Conservation (phyloP, 2,113 vertebrate genomes). For the Hyla sarda region DNA sequence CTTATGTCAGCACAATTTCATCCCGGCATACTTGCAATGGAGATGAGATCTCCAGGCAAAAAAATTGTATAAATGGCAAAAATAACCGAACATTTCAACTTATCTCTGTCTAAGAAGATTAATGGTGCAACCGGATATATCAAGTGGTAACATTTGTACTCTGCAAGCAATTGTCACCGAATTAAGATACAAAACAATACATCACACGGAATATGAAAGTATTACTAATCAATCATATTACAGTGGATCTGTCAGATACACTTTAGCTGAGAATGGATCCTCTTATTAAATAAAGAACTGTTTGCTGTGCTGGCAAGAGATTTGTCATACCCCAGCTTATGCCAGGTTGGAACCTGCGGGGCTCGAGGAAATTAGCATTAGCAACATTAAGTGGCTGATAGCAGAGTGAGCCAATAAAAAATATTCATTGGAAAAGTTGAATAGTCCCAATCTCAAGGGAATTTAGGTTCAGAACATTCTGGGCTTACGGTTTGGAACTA, state of each 20-base stretch:
- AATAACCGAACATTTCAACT: constrained; percentile 19
- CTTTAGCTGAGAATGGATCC: neutral
- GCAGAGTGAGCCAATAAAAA: neutral
- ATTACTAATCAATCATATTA: constrained; percentile 25
- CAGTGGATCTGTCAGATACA: constrained; percentile 2
- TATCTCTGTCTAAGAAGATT: constrained; percentile 25
- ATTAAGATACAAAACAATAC: constrained; percentile 27
- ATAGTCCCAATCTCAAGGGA: neutral
- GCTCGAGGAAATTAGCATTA: neutral
- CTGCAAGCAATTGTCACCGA: constrained; percentile 35
- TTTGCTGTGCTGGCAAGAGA: constrained; percentile 21
- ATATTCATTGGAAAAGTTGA: neutral
- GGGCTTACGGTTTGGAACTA: neutral
- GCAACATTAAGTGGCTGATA: neutral
- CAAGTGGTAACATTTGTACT: constrained; percentile 24
- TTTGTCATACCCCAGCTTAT: neutral
- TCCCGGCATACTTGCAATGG: neutral
- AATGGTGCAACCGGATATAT: neutral
- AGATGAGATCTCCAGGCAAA: neutral
- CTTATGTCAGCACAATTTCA: neutral
- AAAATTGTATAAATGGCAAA: constrained; percentile 14
- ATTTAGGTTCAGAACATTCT: neutral
- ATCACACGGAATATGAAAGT: constrained; percentile 5
- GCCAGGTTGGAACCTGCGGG: neutral
- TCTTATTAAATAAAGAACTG: constrained; percentile 1